A percentile compares a stretch with the other conserved stretches of the same genome.
phyloP scores from a whole-genome alignment of 2,113 vertebrate genomes.

The Hippocampus abdominalis region DNA sequence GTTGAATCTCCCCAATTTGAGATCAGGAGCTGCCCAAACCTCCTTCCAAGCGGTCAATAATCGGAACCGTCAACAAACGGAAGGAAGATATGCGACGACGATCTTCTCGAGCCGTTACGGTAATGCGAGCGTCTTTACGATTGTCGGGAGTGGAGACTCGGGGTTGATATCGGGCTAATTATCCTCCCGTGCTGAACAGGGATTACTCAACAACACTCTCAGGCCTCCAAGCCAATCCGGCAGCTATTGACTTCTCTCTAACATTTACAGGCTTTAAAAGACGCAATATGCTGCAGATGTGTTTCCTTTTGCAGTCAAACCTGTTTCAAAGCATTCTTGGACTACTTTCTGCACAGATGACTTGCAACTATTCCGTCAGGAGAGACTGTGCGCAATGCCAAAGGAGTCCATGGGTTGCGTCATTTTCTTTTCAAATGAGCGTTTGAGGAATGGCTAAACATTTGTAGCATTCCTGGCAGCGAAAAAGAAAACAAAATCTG shows the following conservation, averaged over 20 bases:
- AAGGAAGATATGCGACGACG: no score
- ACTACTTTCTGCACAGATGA: neutral
- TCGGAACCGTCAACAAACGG: no score
- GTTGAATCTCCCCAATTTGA: no score
- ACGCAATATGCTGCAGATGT: neutral
- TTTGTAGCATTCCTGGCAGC: neutral
- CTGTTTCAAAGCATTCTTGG: constrained; percentile 12
- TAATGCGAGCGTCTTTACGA: no score
- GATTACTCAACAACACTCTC: neutral
- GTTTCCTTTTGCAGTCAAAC: constrained; percentile 21
- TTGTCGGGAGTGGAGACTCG: no score
- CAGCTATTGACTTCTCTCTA: constrained; percentile 3
- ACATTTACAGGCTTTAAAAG: constrained; percentile 6
- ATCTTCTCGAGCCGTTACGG: no score
- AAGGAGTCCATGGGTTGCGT: neutral
- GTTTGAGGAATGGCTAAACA: neutral
- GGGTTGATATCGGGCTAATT: no score
- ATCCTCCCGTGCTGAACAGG: no score
- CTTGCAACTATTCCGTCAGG: neutral
- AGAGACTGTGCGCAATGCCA: neutral
- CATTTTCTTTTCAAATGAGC: neutral
- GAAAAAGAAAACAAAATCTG: neutral
- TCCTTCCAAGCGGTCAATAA: no score
- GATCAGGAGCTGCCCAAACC: no score
- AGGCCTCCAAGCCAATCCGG: neutral